Evolutionary conservation across 2,113 vertebrate species (phyloP).

Genomic region (Hyaena hyaena): DNA sequence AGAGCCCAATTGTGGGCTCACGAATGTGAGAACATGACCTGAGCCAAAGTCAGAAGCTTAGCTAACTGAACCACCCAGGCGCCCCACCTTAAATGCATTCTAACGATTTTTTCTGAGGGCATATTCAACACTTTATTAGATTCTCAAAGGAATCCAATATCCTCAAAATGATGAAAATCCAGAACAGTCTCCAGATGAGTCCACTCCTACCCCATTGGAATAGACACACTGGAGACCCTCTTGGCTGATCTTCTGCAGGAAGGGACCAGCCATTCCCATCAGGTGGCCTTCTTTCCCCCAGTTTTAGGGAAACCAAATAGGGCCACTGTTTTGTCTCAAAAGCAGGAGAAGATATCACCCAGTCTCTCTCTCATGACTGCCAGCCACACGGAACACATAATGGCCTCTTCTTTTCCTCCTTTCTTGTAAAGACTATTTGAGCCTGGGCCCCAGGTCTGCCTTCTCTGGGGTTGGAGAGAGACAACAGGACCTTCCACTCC

Average conservation of each 20-base stretch:
- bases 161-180: not conserved
- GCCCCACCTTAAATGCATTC: not conserved
- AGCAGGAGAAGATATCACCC: not conserved
- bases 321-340: not conserved
- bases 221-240: not conserved
- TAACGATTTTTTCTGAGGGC: not conserved
- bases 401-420: not conserved
- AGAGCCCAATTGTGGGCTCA: no score
- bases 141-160: not conserved
- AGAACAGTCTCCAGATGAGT: not conserved
- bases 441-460: not conserved
- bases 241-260: not conserved
- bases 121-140: not conserved
- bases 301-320: no score
- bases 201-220: not conserved
- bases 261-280: not conserved
- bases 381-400: not conserved
- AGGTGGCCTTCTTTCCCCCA: not conserved
- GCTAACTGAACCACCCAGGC: no score
- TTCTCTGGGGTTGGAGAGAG: not conserved
- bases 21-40: no score
- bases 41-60: no score
- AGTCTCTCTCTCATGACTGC: not conserved
- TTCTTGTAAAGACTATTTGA: not conserved
- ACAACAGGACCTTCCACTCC: not conserved